phyloP scores from a whole-genome alignment of 1,140 invertebrate genomes.

The Heliconius congener region DNA sequence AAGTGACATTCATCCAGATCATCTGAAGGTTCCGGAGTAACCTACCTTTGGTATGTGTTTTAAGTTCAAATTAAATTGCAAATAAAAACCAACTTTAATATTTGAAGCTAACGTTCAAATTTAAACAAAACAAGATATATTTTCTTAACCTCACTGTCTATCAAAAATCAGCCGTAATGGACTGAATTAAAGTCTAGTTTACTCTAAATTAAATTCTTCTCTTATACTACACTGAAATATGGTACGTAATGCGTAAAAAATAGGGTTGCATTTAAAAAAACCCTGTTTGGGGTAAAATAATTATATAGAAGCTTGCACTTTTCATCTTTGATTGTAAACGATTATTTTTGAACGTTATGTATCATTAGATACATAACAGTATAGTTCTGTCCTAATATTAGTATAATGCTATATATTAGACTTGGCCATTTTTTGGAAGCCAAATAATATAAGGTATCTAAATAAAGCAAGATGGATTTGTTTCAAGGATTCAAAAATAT shows the following conservation, averaged over 20 bases:
- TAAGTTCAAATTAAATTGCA: background rate
- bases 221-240: background rate
- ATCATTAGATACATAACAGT: background rate
- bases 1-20: slow-evolving; percentile 8
- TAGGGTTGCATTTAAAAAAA: background rate
- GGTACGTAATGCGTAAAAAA: background rate
- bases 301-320: slow-evolving; percentile 12
- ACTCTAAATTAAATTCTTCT: background rate
- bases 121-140: background rate
- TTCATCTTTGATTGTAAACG: slow-evolving; percentile 7
- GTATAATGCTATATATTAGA: background rate
- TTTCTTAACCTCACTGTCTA: background rate
- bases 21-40: slow-evolving; percentile 13
- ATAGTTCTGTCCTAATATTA: background rate
- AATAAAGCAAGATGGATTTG: background rate
- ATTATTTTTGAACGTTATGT: background rate
- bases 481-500: too few species aligned
- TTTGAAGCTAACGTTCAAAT: background rate
- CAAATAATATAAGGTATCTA: background rate
- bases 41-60: background rate
- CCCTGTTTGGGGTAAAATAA: background rate
- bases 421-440: background rate
- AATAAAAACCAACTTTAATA: background rate
- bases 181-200: background rate
- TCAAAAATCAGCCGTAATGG: background rate